Conservation (phyloP, 1,140 invertebrate species). For the Physella acuta region DNA sequence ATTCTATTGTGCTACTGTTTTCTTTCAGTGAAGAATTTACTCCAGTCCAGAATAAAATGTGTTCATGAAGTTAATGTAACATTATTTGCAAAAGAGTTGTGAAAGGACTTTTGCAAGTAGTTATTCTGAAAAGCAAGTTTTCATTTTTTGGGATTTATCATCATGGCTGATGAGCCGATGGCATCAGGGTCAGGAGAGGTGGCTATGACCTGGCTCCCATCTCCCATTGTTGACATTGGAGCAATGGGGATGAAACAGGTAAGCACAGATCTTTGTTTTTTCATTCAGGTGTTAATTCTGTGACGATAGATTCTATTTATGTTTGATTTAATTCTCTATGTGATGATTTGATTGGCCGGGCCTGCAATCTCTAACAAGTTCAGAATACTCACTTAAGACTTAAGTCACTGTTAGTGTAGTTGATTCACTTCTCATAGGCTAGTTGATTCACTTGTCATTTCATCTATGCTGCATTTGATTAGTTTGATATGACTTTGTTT, state of each 20-base stretch:
- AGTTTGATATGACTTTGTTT: neutral
- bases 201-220: slow-evolving; percentile 10
- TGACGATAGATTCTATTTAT: neutral
- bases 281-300: neutral
- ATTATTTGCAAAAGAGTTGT: no score
- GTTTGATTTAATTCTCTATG: neutral
- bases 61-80: no score
- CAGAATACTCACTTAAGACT: neutral
- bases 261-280: neutral
- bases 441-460: neutral
- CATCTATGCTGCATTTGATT: neutral
- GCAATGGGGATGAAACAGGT: slow-evolving; percentile 11
- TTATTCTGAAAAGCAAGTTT: no score
- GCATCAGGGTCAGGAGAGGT: neutral
- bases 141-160: no score
- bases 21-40: no score
- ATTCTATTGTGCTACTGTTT: no score
- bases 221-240: neutral
- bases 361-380: neutral
- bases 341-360: neutral
- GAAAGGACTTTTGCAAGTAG: no score
- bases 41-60: no score
- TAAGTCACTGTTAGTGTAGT: neutral
- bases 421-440: neutral
- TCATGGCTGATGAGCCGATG: neutral